Conservation (phyloP, 1,140 invertebrate species). For the Magallana angulata region DNA sequence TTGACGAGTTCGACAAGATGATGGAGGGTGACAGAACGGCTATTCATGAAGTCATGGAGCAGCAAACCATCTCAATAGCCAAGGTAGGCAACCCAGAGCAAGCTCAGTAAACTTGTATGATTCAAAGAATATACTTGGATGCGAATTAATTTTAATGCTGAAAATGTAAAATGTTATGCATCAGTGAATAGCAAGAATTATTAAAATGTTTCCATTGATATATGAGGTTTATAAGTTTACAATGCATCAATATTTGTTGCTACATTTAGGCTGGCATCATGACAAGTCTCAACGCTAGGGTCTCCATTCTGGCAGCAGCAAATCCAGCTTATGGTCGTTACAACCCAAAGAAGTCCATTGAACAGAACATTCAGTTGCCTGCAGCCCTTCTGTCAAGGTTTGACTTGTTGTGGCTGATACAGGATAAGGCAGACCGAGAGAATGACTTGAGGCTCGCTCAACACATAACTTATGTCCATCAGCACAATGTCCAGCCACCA, state of each 20-base stretch:
- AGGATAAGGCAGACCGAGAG: slow-evolving; percentile 94
- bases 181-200: background rate
- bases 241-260: background rate
- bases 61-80: slow-evolving; percentile 99
- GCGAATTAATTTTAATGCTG: too few relatives aligned
- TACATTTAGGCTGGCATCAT: slow-evolving; percentile 93
- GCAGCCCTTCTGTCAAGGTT: slow-evolving; percentile 98
- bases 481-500: slow-evolving; percentile 92
- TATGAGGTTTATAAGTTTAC: background rate
- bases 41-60: slow-evolving; percentile 99
- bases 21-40: slow-evolving; percentile 96
- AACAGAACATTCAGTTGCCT: slow-evolving; percentile 98
- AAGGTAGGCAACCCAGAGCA: slow-evolving; percentile 84
- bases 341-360: slow-evolving; percentile 95
- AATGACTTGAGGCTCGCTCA: slow-evolving; percentile 96
- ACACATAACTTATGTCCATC: slow-evolving; percentile 99
- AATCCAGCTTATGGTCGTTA: slow-evolving; percentile 98
- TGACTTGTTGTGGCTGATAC: slow-evolving; percentile 98
- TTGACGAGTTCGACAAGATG: slow-evolving; percentile 99
- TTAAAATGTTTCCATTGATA: background rate
- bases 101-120: too few relatives aligned
- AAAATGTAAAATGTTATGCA: too few relatives aligned
- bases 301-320: slow-evolving; percentile 98
- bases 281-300: slow-evolving; percentile 97
- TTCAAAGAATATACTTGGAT: too few relatives aligned